Percentiles rank a stretch among this genome's conserved stretches.
These are phyloP conservation scores for Fregata magnificens DNA, from an alignment of 2,113 vertebrate genomes.

Conservation along the genomic window DNA sequence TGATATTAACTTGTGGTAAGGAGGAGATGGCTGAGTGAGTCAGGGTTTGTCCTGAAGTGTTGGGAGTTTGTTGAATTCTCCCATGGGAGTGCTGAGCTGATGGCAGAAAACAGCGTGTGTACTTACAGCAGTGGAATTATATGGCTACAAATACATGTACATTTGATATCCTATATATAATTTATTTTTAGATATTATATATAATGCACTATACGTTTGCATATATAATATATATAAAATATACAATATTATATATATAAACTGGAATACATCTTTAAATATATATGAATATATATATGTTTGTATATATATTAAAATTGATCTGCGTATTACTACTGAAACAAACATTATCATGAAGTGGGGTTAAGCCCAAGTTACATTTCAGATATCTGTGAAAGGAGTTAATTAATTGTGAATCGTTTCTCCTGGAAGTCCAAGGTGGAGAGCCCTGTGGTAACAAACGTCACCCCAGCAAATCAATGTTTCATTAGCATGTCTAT, in stretches of 20 bases:
- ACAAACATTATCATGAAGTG: not conserved
- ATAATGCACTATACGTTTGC: not conserved
- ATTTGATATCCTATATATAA: not conserved
- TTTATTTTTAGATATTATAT: not conserved
- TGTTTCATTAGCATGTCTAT: conserved; percentile 89
- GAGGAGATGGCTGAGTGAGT: not conserved
- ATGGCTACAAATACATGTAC: not conserved
- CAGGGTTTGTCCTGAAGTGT: not conserved
- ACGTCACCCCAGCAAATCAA: conserved; percentile 71
- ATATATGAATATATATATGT: not conserved
- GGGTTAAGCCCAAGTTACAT: not conserved
- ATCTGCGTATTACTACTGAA: not conserved
- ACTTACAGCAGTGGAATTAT: not conserved
- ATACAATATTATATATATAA: not conserved
- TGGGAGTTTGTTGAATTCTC: not conserved
- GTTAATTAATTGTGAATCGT: conserved; percentile 62
- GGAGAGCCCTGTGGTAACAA: conserved; percentile 52
- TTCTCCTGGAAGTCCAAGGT: conserved; percentile 49
- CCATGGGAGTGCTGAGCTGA: not conserved
- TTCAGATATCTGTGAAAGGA: conserved; percentile 45
- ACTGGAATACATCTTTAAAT: not conserved
- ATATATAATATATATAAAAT: not conserved
- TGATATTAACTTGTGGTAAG: not conserved
- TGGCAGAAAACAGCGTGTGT: not conserved
- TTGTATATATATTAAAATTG: not conserved